Percentiles rank a stretch among this genome's conserved stretches.
These are phyloP conservation scores for Babylonia areolata DNA, from an alignment of 1,140 invertebrate genomes.

Conservation along the genomic window DNA sequence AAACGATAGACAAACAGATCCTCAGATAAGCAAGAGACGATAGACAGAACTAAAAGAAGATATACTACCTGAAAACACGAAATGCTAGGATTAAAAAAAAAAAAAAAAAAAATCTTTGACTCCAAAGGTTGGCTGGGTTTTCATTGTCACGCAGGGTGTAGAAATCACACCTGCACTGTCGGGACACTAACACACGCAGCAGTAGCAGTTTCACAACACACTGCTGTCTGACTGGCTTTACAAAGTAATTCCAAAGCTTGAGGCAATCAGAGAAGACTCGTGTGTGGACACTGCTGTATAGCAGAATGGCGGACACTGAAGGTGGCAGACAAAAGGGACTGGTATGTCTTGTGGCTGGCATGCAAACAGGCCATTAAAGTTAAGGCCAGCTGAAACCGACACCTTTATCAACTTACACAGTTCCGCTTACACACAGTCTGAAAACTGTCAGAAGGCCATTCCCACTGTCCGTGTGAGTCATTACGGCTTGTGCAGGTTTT, in stretches of 20 bases:
- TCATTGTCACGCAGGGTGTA: neutral
- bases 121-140: no score
- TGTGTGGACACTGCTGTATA: no score
- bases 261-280: neutral
- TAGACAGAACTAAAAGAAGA: no score
- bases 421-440: neutral
- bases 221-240: neutral
- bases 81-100: no score
- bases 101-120: no score
- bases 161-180: neutral
- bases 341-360: neutral
- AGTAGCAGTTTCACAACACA: neutral
- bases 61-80: no score
- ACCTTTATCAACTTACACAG: neutral
- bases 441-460: neutral
- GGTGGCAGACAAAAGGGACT: neutral
- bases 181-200: neutral
- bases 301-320: no score
- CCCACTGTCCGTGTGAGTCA: neutral
- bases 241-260: neutral
- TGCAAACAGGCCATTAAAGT: constrained; percentile 2
- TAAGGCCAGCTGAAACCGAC: neutral
- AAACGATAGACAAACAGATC: no score
- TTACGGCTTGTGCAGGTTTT: neutral
- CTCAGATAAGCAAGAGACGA: no score